These are phyloP conservation scores for Pachymerium ferrugineum DNA, from an alignment of 2,888 invertebrate species.

Conservation along the genomic window DNA sequence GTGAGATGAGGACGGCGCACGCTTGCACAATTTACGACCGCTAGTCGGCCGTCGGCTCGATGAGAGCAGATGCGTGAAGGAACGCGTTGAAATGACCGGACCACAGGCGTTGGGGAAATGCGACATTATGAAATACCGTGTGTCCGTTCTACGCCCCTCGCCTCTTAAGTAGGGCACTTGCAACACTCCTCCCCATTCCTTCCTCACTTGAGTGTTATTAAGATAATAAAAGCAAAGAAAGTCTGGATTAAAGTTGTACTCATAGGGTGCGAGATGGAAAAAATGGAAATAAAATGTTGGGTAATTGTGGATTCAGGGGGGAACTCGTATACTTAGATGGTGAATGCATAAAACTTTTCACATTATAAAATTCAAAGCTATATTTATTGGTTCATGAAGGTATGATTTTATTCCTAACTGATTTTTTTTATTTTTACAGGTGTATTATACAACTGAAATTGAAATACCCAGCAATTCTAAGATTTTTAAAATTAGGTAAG, in stretches of 20 bases:
- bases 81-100: slow-evolving; percentile 11
- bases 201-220: slow-evolving; percentile 3
- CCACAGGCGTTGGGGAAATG: background rate
- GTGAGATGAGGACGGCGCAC: background rate
- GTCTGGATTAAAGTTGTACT: background rate
- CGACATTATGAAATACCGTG: slow-evolving; percentile 5
- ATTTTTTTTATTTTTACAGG: too few relatives aligned
- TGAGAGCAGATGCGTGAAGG: background rate
- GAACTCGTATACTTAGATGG: too few relatives aligned
- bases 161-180: background rate
- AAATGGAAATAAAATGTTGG: background rate
- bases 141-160: background rate
- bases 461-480: too few relatives aligned
- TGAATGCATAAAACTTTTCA: too few relatives aligned
- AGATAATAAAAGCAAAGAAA: slow-evolving; percentile 9
- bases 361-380: too few relatives aligned
- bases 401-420: too few relatives aligned
- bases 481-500: too few relatives aligned
- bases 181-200: background rate
- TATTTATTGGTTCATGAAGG: too few relatives aligned
- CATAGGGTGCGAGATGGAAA: background rate
- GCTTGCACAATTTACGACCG: slow-evolving; percentile 1
- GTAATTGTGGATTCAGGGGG: background rate
- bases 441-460: too few relatives aligned
- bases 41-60: slow-evolving; percentile 1